Base-by-base conservation (phyloP, 2,113 vertebrate genomes). In the Chamaetylas fuelleborni region DNA sequence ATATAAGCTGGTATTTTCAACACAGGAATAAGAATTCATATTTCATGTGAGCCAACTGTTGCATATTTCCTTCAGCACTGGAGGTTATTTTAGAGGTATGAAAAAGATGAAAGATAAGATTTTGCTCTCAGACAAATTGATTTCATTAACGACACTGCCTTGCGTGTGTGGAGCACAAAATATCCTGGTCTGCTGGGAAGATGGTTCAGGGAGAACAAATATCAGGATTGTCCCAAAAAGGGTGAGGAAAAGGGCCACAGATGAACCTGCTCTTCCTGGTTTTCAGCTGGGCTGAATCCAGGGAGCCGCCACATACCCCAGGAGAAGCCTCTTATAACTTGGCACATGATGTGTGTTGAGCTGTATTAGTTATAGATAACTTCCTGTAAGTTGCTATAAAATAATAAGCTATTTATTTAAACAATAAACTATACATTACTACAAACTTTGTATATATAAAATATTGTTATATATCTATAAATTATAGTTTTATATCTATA, bases 31-130 rank as follows among this genome's bases (percentile, higher is more conserved):
- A 70, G 65, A 83, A 71, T 57, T 51, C 70, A 5, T 67, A 71
- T 79, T 79, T 48, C 73, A 24, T 20, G 19, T 0, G 3, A 93
- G 90, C 64, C 96, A 95, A 81, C 25, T 20, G 62, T 56, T 77
- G 53, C 64, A 54, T 28, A 16, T 73, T 87, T 92, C 87, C 85
- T 69, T 91, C 92, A 85, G 61, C 78, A 51, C 78, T 3, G 28
- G 14, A 16, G 10, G 24, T n/a, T 95, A 72, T 70, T 83, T 88
- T 73, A 65, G 74, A 83, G 42, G 34, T 62, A 90, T 61, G 74
- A 73, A 88, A 88, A 88, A 92, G 88, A 94, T 86, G 85, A 77
- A 86, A 92, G 88, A 76, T n/a, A 72, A 61, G 79, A 45, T 42
- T 86, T 92, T 86, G 28, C 57, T 51, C 67, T 47, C 47, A 48